These are phyloP conservation scores for Cryptoprocta ferox DNA, from an alignment of 2,797 vertebrate genomes.

Conservation along the genomic window DNA sequence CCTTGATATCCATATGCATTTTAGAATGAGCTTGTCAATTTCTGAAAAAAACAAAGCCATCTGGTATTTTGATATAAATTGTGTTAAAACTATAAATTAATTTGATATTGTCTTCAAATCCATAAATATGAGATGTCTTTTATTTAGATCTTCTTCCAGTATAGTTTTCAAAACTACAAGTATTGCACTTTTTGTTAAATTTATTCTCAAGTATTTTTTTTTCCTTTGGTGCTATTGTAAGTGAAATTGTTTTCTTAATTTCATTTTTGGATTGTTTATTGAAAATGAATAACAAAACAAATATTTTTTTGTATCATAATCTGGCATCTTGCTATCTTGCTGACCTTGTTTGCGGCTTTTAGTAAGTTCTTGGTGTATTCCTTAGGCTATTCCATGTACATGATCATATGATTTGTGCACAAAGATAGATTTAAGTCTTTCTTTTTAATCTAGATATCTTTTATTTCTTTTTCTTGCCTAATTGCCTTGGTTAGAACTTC, in stretches of 20 bases:
- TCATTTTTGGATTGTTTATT: neutral
- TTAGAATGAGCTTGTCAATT: slow-evolving; percentile 5
- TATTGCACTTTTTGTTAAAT: neutral
- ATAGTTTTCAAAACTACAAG: neutral
- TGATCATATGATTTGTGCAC: neutral
- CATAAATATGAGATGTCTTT: neutral
- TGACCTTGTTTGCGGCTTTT: neutral
- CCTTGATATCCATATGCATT: neutral
- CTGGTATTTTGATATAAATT: slow-evolving; percentile 42
- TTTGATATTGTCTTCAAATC: slow-evolving; percentile 31
- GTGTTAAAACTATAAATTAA: slow-evolving; percentile 35
- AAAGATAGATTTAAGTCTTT: neutral
- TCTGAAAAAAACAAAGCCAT: neutral
- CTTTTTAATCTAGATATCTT: neutral
- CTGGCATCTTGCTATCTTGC: neutral
- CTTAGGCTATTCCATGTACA: neutral
- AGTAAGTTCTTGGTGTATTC: neutral
- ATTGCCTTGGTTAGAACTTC: neutral
- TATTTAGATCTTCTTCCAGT: neutral
- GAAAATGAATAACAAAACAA: neutral
- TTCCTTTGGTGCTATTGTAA: neutral
- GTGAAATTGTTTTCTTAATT: neutral
- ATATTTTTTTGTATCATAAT: neutral
- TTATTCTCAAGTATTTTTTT: slow-evolving; percentile 12
- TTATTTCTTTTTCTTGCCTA: neutral